These are phyloP conservation scores for Drosophila virilis DNA, from an alignment of 1,140 invertebrate species.

Conservation along the genomic window DNA sequence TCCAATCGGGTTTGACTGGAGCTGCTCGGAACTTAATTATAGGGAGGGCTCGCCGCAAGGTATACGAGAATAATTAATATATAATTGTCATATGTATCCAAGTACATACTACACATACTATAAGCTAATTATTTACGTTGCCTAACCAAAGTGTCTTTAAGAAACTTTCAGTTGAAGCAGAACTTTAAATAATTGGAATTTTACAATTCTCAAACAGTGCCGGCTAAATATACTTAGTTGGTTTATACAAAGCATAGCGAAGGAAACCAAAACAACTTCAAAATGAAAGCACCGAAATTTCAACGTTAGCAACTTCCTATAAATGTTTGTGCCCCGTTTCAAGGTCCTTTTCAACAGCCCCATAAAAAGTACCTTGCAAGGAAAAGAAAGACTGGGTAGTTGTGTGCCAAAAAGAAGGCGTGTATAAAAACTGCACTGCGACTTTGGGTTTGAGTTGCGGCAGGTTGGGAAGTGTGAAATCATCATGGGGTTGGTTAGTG, in stretches of 20 bases:
- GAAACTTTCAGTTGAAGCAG: no score
- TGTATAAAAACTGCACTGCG: constrained; percentile 33
- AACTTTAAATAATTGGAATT: background rate
- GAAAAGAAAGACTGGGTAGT: constrained; percentile 16
- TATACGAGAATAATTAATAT: background rate
- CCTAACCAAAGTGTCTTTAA: background rate
- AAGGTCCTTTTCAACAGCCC: constrained; percentile 25
- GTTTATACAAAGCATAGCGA: background rate
- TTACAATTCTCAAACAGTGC: no score
- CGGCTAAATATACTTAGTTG: no score
- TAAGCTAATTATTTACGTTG: background rate
- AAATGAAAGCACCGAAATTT: background rate
- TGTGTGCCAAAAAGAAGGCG: constrained; percentile 50
- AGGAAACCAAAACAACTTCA: background rate
- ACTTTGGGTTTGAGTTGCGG: background rate
- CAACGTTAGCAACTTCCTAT: background rate
- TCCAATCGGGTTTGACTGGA: background rate
- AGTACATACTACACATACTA: background rate
- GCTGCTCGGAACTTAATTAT: constrained; percentile 2
- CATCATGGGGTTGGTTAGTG: constrained; percentile 49
- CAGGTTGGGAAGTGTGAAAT: constrained; percentile 64
- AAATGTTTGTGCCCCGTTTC: constrained; percentile 16
- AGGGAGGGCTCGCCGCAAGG: constrained; percentile 21
- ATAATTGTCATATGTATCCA: background rate
- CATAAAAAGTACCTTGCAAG: constrained; percentile 17